These are phyloP conservation scores for Sussaba pulchella DNA, from an alignment of 2,888 invertebrate species.

Conservation along the genomic window DNA sequence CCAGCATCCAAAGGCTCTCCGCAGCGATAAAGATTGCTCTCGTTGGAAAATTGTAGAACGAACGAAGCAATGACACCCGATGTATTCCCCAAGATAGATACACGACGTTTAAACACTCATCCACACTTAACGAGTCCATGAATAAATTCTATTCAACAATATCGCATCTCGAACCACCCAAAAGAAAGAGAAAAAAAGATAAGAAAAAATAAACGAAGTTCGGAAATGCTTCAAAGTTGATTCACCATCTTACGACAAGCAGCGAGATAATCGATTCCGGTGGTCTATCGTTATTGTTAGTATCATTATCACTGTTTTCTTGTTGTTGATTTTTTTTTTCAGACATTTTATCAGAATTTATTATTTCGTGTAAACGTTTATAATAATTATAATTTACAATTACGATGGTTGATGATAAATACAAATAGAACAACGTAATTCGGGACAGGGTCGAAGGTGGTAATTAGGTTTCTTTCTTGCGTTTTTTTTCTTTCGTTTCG, in stretches of 20 bases:
- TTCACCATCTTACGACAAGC: conserved; percentile 3
- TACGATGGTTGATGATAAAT: conserved; percentile 84
- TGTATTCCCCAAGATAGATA: conserved; percentile 2
- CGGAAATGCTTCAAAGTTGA: neutral
- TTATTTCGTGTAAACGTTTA: conserved; percentile 85
- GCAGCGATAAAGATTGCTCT: neutral
- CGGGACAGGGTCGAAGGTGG: conserved; percentile 70
- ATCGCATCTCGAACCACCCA: neutral
- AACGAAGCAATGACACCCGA: conserved; percentile 27
- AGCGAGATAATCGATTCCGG: conserved; percentile 40
- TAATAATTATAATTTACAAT: conserved; percentile 85
- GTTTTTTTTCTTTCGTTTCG: conserved; percentile 50
- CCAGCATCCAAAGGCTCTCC: neutral
- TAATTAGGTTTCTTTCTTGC: conserved; percentile 63
- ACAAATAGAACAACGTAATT: conserved; percentile 84
- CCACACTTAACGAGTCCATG: conserved; percentile 23
- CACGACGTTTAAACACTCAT: conserved; percentile 9
- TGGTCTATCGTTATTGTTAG: no score
- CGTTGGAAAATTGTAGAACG: conserved; percentile 4
- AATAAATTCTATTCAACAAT: conserved; percentile 4
- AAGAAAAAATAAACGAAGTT: neutral
- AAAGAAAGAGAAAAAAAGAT: neutral
- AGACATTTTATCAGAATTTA: conserved; percentile 85
- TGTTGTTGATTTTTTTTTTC: conserved; percentile 73
- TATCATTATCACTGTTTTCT: conserved; percentile 17